These are phyloP conservation scores for Atethmia centrago DNA, from an alignment of 2,888 invertebrate species.

Conservation along the genomic window DNA sequence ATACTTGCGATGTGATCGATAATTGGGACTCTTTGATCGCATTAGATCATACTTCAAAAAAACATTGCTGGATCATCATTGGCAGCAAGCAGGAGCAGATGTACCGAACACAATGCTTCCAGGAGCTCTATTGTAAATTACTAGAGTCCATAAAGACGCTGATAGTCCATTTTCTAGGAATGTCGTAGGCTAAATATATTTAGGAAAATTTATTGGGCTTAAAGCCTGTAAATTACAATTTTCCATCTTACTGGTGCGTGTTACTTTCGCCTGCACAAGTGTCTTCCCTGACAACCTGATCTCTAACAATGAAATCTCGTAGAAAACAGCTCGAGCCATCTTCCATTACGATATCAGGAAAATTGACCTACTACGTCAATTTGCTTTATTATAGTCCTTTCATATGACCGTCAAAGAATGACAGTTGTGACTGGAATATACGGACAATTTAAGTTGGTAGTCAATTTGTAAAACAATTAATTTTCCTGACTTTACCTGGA, in stretches of 20 bases:
- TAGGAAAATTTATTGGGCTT: background rate
- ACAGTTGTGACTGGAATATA: background rate
- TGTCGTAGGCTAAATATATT: background rate
- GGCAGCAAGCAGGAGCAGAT: too few species aligned
- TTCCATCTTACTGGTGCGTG: too few species aligned
- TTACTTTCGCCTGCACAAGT: too few species aligned
- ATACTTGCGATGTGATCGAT: background rate
- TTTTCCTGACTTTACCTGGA: too few species aligned
- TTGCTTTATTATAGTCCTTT: background rate
- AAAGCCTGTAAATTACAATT: too few species aligned
- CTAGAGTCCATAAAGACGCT: constrained; percentile 5
- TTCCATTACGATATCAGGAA: too few species aligned
- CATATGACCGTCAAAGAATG: background rate
- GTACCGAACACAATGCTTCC: background rate
- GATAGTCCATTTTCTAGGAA: too few species aligned
- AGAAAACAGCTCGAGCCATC: too few species aligned
- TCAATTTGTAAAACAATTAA: background rate
- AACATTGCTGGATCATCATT: background rate
- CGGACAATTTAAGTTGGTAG: background rate
- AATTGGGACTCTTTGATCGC: background rate
- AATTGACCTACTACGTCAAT: too few species aligned
- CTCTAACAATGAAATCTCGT: too few species aligned
- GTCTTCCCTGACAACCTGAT: too few species aligned
- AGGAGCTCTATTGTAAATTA: background rate
- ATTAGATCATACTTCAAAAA: background rate